Percentiles rank a stretch among this genome's conserved stretches.
Evolutionary conservation across 2,113 vertebrate genomes (phyloP).

Genomic region (Pluvianellus socialis): DNA sequence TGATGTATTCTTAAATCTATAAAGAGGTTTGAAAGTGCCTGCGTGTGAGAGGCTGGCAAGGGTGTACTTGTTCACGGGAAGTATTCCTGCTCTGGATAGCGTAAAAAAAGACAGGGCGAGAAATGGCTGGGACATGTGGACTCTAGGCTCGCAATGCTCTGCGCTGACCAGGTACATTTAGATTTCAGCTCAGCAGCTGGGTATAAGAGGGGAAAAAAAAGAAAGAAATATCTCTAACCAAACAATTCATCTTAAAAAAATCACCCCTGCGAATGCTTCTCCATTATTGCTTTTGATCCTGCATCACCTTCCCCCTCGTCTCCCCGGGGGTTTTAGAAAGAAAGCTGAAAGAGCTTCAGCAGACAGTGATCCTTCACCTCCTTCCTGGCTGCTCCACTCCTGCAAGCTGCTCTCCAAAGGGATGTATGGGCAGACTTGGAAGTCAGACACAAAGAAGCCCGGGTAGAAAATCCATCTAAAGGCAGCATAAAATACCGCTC

Average conservation of each 20-base stretch:
- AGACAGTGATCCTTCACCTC: conserved; percentile 29
- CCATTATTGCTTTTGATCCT: conserved; percentile 27
- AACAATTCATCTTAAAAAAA: not conserved
- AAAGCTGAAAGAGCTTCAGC: conserved; percentile 5
- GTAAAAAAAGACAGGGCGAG: not conserved
- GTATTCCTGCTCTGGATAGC: not conserved
- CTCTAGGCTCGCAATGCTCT: not conserved
- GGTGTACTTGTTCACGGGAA: not conserved
- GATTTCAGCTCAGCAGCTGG: conserved; percentile 9
- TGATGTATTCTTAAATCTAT: conserved; percentile 19
- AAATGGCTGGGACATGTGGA: not conserved
- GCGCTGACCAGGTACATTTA: not conserved
- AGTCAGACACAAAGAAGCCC: not conserved
- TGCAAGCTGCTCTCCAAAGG: not conserved
- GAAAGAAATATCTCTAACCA: not conserved
- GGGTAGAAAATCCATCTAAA: not conserved
- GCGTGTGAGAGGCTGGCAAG: not conserved
- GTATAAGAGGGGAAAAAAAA: not conserved
- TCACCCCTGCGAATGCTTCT: not conserved
- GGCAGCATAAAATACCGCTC: not conserved
- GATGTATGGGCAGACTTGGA: not conserved
- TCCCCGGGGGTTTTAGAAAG: not conserved
- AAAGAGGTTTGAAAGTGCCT: not conserved
- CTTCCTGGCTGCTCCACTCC: not conserved
- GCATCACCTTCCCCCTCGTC: not conserved